Evolutionary conservation across 92 coral and sea anemone species (phyloP).

Genomic region (Parazoanthus swiftii): DNA sequence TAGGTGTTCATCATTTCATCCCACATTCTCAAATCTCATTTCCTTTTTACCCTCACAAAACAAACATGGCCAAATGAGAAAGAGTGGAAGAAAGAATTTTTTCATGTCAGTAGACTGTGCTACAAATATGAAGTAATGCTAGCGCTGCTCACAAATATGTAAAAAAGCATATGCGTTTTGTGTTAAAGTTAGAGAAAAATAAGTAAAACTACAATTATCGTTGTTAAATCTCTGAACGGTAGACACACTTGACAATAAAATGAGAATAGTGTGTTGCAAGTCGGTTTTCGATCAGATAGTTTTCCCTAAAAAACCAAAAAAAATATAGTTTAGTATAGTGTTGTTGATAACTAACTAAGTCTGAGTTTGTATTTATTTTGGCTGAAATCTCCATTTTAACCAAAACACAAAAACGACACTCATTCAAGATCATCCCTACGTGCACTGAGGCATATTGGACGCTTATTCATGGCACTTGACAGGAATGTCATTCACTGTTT

Average conservation of each 20-base stretch:
- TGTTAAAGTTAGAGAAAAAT: neutral
- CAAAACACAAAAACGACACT: neutral
- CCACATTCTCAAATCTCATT: conserved; percentile 43
- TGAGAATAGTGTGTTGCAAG: neutral
- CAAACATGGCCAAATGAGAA: conserved; percentile 26
- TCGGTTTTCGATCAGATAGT: neutral
- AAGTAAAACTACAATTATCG: neutral
- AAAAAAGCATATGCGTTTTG: neutral
- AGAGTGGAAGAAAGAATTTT: neutral
- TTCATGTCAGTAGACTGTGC: neutral
- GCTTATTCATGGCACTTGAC: neutral
- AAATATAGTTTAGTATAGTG: neutral
- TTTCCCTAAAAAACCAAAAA: neutral
- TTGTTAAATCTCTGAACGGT: neutral
- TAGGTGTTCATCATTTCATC: conserved; percentile 9
- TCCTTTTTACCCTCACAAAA: conserved; percentile 27
- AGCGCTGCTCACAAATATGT: neutral
- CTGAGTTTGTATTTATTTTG: neutral
- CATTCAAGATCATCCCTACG: neutral
- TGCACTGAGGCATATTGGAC: neutral
- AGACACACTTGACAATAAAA: conserved; percentile 11
- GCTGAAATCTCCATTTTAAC: neutral
- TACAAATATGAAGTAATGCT: neutral
- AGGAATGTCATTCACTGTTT: neutral
- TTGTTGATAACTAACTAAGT: neutral